Evolutionary conservation across 2,113 vertebrate species (phyloP), one percentile per base, ranked within the genome.

Genomic region (Ellobius talpinus): DNA sequence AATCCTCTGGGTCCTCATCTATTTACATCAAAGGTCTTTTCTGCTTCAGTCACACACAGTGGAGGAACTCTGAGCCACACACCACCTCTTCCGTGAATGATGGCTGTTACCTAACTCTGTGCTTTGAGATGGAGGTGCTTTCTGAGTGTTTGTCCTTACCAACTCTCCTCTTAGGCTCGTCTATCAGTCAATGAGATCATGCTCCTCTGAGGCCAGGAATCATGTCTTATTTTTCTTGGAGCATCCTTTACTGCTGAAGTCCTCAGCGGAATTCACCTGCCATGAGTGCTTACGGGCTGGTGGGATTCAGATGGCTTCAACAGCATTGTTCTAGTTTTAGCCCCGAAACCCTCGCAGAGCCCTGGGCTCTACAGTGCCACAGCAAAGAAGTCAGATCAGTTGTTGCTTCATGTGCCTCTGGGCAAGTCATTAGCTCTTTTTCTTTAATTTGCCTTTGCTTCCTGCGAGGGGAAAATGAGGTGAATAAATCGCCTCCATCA

Each of bases 401-500:
- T 24, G 45, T 47, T 88, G 70, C 50, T 42, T 81, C 74, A 73
- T 78, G 55, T 66, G 42, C 86, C 93, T 86, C 90, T 92, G 93
- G 94, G 90, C 50, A 90, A 82, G 50, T 88, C 66, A 87, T 92
- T 92, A 96, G 78, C 74, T 89, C 33, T 45, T 93, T 91, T 70
- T 33, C 68, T 96, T 94, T 93, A 91, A 94, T 95, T 97, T 94
- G 73, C 55, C 26, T 95, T 96, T 93, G 86, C 70, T 96, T 90
- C 90, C 81, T 95, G 55, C 61, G 74, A 87, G 50, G 89, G 47
- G 55, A 95, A 91, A 95, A 89, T 85, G 88, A 96, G 74, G 86
- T 58, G 82, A 96, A 90, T 93, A 94, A 94, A 93, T 89, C 78
- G 70, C 50, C 70, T 84, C 68, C n/a, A 61, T 94, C 74, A 94